Base-by-base conservation (phyloP, 2,888 invertebrate genomes). In the Diarsia dahlii region DNA sequence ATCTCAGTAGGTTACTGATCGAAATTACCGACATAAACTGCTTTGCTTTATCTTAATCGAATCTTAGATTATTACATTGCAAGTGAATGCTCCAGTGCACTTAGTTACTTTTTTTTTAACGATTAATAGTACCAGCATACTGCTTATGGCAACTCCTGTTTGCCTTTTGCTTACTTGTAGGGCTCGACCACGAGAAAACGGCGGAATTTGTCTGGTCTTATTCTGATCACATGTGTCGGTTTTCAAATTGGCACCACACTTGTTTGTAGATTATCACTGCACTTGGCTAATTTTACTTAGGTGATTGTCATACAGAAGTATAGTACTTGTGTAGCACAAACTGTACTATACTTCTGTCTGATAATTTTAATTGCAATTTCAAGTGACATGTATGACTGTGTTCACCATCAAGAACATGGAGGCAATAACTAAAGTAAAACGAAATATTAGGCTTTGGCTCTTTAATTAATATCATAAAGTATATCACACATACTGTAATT, bases 401-500 rank as follows among this genome's bases (percentile, higher is more conserved):
- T 28, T 28, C 28, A 28, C 28, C 28, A 28, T 9, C n/a, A 48
- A 63, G 2, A 63, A 63, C n/a, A 34, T 6, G 15, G 23, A 50
- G 34, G 18, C 13, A 62, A 34, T 20, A 13, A 15, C 64, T 2
- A 45, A 48, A 60, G 48, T 23, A 54, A 84, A 70, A 73, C 23
- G 0, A 69, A 23, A 34, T 65, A 1, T 69, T 23, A 78, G 75
- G 87, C 87, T 84, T 85, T 86, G 85, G 84, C 80, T 86, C 62
- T 84, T 84, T 87, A 86, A 85, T 87, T 84, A 84, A 84, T 87
- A 76, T 80, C 78, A 76, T 81, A 80, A 81, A 80, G 66, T 86
- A 86, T 86, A 93, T 90, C 92, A 93, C 91, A 91, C 90, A 92
- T 89, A 92, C 92, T 90, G 91, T 90, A 93, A 93, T 93, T 95